Base-by-base conservation (phyloP, 2,113 vertebrate species). In the Noturus placidus region DNA sequence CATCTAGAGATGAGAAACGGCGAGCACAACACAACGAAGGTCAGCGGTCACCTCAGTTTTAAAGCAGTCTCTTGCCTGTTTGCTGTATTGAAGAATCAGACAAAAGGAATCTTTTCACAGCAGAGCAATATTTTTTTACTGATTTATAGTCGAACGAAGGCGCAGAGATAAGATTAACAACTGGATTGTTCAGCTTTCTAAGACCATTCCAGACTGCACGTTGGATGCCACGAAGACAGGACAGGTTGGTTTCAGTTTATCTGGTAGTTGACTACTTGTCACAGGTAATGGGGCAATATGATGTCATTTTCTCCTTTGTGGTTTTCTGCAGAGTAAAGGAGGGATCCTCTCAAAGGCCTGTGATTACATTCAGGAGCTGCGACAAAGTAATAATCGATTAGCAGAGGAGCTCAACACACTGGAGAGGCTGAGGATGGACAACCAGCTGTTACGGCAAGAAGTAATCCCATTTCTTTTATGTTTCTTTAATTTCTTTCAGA, bases 151-250 rank as follows among this genome's bases (percentile, higher is more conserved):
- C 91, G 97, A 98, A 90, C 96, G 97, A 35, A 93, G 97, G 35
- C 96, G 97, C 85, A 89, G 97, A 77, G 97, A 99, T 93, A 98
- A 99, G 91, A 99, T 99, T 87, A 98, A 99, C 92, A 99, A 99
- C 93, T 98, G 97, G 97, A 99, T 99, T 0, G 97, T 99, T 88
- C 97, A 98, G 93, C 95, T 99, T 33, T 99, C 97, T 2, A 99
- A 99, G 93, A 96, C 97, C 89, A 98, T 99, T 93, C 97, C 97
- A 0, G 97, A 99, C 93, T 98, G 97, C 89, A 97, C 97, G 42
- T 94, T 98, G 76, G 97, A 99, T 88, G 96, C 96, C 87, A 98
- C 97, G 91, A 99, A 99, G 90, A 98, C 97, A 0, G 97, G 97
- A 27, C 97, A 98, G 96, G 97, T 97, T 72, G 91, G 90, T 38